Evolutionary conservation across 2,888 invertebrate genomes (phyloP).

Genomic region (Xanthia togata): DNA sequence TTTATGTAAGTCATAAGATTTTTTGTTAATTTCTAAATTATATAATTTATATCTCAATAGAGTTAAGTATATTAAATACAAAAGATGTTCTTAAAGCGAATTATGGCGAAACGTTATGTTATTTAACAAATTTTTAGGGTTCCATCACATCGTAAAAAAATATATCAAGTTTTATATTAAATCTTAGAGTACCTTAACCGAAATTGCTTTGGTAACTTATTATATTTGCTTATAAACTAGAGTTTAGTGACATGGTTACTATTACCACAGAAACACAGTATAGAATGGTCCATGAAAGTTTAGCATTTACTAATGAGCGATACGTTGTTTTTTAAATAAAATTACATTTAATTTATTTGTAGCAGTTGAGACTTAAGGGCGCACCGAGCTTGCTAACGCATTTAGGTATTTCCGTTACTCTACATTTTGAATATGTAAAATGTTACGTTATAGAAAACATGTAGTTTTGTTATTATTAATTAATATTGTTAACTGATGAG

Average conservation of each 20-base stretch:
- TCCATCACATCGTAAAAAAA: slow-evolving; percentile 81
- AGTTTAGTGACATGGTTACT: slow-evolving; percentile 68
- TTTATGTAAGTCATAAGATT: slow-evolving; percentile 82
- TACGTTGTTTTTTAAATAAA: slow-evolving; percentile 31
- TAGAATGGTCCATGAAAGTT: slow-evolving; percentile 44
- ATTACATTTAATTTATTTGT: slow-evolving; percentile 11
- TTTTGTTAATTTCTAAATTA: slow-evolving; percentile 73
- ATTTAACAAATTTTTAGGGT: slow-evolving; percentile 69
- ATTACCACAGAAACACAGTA: slow-evolving; percentile 55
- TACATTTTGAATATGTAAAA: no score
- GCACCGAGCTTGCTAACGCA: no score
- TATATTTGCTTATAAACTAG: slow-evolving; percentile 77
- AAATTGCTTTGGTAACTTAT: slow-evolving; percentile 90
- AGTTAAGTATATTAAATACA: slow-evolving; percentile 84
- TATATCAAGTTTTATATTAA: slow-evolving; percentile 75
- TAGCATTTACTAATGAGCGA: slow-evolving; percentile 62
- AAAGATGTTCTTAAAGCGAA: slow-evolving; percentile 77
- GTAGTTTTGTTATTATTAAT: no score
- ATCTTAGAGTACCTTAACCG: slow-evolving; percentile 76
- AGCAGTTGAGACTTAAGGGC: slow-evolving; percentile 2
- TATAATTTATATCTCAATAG: slow-evolving; percentile 81
- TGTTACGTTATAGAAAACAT: no score
- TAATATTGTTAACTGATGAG: no score
- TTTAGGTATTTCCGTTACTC: no score
- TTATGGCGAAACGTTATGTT: slow-evolving; percentile 77